Evolutionary conservation across 2,797 vertebrate species (phyloP), one percentile per base, ranked within the genome.

Genomic region (Micrastur ruficollis): DNA sequence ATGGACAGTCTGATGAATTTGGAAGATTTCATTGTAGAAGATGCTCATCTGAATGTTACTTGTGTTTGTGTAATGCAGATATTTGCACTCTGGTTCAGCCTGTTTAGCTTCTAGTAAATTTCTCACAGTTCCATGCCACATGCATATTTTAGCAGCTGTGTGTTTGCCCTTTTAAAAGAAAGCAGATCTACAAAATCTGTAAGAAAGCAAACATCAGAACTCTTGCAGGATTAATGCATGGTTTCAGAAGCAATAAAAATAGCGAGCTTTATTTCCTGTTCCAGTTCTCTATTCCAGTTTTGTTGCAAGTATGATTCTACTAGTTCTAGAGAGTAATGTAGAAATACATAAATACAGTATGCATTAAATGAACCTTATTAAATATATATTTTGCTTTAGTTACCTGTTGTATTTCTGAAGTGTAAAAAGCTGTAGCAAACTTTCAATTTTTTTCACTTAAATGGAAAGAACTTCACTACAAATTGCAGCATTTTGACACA

Each of bases 71-170:
- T 22, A 4, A 13, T 1, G 1, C 14, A 15, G 46, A 15, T 14
- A 1, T 26, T 14, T 6, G n/a, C 9, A 4, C 44, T 56, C 11
- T 0, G 1, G 7, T 26, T 20, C 17, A 22, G 34, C 53, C 67
- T 79, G 1, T 34, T 38, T 8, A 12, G 36, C 14, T 58, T n/a
- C 25, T 1, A 16, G 25, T 13, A 6, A 3, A 9, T 8, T 7
- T 25, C 40, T 31, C 23, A 6, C 10, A 2, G 14, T 4, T 18
- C 4, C 2, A 6, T 11, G n/a, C n/a, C 16, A 12, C 0, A 2
- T 4, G 29, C 1, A 0, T 4, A 9, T 23, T 32, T 23, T 27
- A 25, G 55, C 67, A 66, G 80, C 53, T 21, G 31, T 3, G 1
- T 2, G 8, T 8, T 14, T 46, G 47, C 22, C n/a, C 34, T 47